Base-by-base conservation (phyloP, 2,113 vertebrate genomes). In the Chloroceryle aenea region DNA sequence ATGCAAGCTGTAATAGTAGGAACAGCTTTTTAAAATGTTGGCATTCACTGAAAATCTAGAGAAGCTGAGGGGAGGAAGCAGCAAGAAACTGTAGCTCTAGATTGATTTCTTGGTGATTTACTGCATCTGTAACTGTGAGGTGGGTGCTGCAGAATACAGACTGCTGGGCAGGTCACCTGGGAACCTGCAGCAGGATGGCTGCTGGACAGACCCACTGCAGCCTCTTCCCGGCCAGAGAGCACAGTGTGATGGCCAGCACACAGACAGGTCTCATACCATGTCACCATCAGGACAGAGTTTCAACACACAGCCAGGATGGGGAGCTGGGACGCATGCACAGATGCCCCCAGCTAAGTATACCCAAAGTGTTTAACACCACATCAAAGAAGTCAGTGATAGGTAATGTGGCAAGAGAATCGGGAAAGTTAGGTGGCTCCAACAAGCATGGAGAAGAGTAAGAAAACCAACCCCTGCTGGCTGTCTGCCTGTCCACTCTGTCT, bases 201-300 rank as follows among this genome's bases (percentile, higher is more conserved):
- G 50, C 23, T 2, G 1, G 47, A 63, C 0, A 1, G 79, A 48
- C 30, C n/a, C 40, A 29, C 11, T 0, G 1, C 1, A 0, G 32
- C 42, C 56, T 69, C 91, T 52, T 74, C 62, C 47, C 1, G 2
- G 16, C 9, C 1, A 1, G 20, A 75, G 48, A 2, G 0, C 1
- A 25, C 27, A 22, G 68, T 1, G 4, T 30, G 53, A 62, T 4
- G 20, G 66, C 26, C 1, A 0, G 47, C 23, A 34, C 23, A 14
- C 47, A 48, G 47, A 48, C 47, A 48, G 20, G 47, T 48, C 21
- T 68, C 61, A 45, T 15, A 16, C 16, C 61, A 11, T 43, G 15
- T 14, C n/a, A 7, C 20, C 1, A 1, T 7, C 68, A 47, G 38
- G 71, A 90, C 18, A 29, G 2, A 0, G 9, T 26, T 53, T 26